Evolutionary conservation across 1,140 invertebrate genomes (phyloP), one percentile per base, ranked within the genome.

Genomic region (Oryzaephilus surinamensis): DNA sequence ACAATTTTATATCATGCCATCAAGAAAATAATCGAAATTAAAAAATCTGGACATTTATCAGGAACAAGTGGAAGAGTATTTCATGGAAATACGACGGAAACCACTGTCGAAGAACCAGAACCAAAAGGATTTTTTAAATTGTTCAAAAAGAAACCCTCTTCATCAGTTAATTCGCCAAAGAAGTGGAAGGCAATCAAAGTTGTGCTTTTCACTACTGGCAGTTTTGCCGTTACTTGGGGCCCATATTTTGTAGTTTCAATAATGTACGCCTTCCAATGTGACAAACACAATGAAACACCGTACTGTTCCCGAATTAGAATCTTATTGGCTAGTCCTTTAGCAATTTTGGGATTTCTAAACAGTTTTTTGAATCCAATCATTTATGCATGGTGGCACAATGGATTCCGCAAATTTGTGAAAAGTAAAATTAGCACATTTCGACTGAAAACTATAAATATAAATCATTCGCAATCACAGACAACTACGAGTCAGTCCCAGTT

Each of bases 301-400:
- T 55, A 52, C 30, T 73, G 71, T 50, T 51, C 66, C 32, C 44
- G 59, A 2, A 44, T 72, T 4, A 55, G 57, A 34, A 49, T 63
- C 19, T 48, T 71, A 19, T 54, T 75, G 0, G 62, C 63, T 1
- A 67, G 69, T 45, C 72, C 71, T 3, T 40, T 74, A 15, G 64
- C 67, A 5, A 64, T 69, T 13, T 54, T 76, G 16, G 74, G 74
- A 10, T 78, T 79, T 55, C 56, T 71, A 8, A 82, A 81, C 52
- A 77, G 74, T 42, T 61, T 79, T 11, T 57, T 82, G 15, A 82
- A 82, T 60, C 79, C 79, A 6, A 62, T 81, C 27, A 79, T 82
- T 39, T 82, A 82, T 51, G 77, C 77, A 2, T 74, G 77, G 65
- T 81, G 78, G 68, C 77, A 80, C 61, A 75, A 74, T 53, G 70